phyloP scores from a whole-genome alignment of 2,797 vertebrate genomes.

The Nyctalus aviator region DNA sequence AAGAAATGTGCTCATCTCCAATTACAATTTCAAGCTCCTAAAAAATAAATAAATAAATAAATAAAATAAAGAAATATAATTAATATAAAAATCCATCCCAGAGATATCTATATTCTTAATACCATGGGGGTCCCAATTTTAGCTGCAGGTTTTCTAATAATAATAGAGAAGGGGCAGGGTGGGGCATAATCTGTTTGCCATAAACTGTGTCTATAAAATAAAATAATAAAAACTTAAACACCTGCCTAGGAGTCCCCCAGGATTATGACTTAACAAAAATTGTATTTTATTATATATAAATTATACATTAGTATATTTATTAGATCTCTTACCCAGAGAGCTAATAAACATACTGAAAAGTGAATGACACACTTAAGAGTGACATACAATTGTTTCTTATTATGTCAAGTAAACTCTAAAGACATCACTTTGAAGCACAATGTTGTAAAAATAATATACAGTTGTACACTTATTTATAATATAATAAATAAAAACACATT shows the following conservation, averaged over 20 bases:
- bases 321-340: neutral
- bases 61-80: constrained; percentile 57
- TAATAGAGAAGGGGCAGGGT: neutral
- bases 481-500: neutral
- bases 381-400: constrained; percentile 12
- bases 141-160: constrained; percentile 20
- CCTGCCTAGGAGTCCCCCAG: neutral
- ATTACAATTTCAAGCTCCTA: constrained; percentile 99
- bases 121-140: neutral
- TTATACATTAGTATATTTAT: no score
- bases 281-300: no score
- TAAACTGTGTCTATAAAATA: constrained; percentile 6
- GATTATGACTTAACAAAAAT: neutral
- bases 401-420: neutral
- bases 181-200: neutral
- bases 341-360: neutral
- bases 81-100: constrained; percentile 27
- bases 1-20: constrained; percentile 99
- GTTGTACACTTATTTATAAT: neutral
- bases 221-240: constrained; percentile 3
- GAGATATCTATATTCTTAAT: neutral
- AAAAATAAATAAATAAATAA: constrained; percentile 68
- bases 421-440: neutral
- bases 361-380: neutral
- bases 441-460: neutral